A percentile compares a stretch with the other conserved stretches of the same genome.
These are phyloP conservation scores for Capitulum mitella DNA, from an alignment of 2,888 invertebrate genomes.

Conservation along the genomic window DNA sequence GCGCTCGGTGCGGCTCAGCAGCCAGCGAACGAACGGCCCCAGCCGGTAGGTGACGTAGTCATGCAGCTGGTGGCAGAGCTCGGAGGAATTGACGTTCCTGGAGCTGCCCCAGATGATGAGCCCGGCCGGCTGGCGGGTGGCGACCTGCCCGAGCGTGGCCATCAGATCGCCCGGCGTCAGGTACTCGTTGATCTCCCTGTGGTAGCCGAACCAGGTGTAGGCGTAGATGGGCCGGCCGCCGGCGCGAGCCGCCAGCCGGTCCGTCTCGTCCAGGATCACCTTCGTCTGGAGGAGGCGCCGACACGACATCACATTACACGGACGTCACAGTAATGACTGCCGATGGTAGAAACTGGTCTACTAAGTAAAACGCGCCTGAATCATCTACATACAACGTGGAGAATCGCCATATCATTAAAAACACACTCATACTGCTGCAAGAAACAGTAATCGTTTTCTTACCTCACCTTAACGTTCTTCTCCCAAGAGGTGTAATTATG, in stretches of 20 bases:
- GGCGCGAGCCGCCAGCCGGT: background rate
- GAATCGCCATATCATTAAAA: too few relatives aligned
- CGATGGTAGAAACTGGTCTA: too few relatives aligned
- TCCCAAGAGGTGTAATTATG: background rate
- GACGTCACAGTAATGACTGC: too few relatives aligned
- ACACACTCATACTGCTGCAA: too few relatives aligned
- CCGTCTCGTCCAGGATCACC: background rate
- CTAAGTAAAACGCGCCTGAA: too few relatives aligned
- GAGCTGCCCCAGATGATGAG: conserved; percentile 70
- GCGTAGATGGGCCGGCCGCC: background rate
- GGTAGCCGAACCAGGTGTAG: conserved; percentile 32
- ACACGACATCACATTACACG: too few relatives aligned
- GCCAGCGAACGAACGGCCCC: background rate
- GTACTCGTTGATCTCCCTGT: background rate
- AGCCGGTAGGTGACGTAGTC: background rate
- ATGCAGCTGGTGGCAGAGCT: background rate
- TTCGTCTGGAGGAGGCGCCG: background rate
- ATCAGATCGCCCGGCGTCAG: conserved; percentile 31
- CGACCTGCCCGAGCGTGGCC: conserved; percentile 33
- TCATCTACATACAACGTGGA: too few relatives aligned
- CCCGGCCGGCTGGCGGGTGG: conserved; percentile 47
- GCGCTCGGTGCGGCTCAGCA: background rate
- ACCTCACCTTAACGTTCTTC: background rate
- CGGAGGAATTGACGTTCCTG: conserved; percentile 46
- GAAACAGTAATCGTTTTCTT: too few relatives aligned